Evolutionary conservation across 2,888 invertebrate species (phyloP).

Genomic region (Parnassius orleans): DNA sequence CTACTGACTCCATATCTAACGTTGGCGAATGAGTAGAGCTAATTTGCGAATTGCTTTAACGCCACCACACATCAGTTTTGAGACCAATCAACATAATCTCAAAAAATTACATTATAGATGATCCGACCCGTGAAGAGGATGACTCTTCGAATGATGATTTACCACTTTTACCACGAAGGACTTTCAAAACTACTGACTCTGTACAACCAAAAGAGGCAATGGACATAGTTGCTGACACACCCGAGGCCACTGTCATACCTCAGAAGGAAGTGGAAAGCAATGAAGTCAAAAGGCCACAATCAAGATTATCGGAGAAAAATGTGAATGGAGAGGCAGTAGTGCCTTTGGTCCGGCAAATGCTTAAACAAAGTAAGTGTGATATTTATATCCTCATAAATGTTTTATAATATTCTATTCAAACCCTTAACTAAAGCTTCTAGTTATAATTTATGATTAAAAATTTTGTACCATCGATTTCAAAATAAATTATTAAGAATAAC

Average conservation of each 20-base stretch:
- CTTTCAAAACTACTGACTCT: background rate
- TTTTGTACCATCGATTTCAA: no score
- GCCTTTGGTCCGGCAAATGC: conserved; percentile 4
- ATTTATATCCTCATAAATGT: no score
- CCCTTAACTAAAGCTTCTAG: no score
- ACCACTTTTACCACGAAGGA: conserved; percentile 36
- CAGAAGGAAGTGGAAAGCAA: background rate
- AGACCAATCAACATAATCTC: no score
- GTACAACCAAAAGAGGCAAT: background rate
- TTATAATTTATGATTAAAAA: no score
- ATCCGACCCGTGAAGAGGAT: conserved; percentile 40
- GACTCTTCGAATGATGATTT: conserved; percentile 48
- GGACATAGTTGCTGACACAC: background rate
- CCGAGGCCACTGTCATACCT: background rate
- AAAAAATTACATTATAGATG: conserved; percentile 32
- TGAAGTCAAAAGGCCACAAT: background rate
- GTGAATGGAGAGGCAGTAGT: background rate
- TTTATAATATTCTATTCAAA: no score
- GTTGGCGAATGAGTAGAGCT: no score
- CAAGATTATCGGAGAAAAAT: background rate
- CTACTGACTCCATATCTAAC: no score
- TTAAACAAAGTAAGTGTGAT: conserved; percentile 8
- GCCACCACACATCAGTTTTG: no score
- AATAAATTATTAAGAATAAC: no score
- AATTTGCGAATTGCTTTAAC: no score